phyloP scores from a whole-genome alignment of 2,888 invertebrate genomes.

The Merodon equestris region DNA sequence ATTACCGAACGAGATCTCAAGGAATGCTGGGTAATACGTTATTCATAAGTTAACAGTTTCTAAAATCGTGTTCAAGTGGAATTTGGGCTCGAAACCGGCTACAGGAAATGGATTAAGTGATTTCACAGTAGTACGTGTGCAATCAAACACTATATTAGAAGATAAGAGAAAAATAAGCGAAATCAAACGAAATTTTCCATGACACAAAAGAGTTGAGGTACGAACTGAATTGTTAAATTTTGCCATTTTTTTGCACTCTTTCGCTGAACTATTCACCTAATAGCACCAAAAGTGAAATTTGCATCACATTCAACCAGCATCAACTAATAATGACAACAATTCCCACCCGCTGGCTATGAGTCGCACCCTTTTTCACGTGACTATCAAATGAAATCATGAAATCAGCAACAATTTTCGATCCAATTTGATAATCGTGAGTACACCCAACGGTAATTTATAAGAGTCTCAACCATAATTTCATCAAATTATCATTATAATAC shows the following conservation, averaged over 20 bases:
- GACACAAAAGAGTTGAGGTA: constrained; percentile 47
- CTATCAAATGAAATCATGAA: neutral
- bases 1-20: no score
- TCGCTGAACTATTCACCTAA: neutral
- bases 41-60: neutral
- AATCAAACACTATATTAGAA: no score
- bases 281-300: constrained; percentile 35
- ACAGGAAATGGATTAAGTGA: neutral
- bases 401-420: constrained; percentile 1
- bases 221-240: constrained; percentile 27
- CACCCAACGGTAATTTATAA: neutral
- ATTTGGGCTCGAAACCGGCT: neutral
- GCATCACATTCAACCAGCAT: neutral
- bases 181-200: no score
- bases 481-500: constrained; percentile 8
- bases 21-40: no score
- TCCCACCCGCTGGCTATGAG: neutral
- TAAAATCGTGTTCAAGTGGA: neutral
- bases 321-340: neutral
- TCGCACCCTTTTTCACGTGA: neutral
- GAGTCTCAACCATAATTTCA: constrained; percentile 2
- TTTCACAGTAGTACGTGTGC: no score
- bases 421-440: constrained; percentile 15
- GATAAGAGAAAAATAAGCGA: neutral
- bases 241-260: neutral